These are phyloP conservation scores for Stercorarius parasiticus DNA, from an alignment of 2,113 vertebrate genomes.

Conservation along the genomic window DNA sequence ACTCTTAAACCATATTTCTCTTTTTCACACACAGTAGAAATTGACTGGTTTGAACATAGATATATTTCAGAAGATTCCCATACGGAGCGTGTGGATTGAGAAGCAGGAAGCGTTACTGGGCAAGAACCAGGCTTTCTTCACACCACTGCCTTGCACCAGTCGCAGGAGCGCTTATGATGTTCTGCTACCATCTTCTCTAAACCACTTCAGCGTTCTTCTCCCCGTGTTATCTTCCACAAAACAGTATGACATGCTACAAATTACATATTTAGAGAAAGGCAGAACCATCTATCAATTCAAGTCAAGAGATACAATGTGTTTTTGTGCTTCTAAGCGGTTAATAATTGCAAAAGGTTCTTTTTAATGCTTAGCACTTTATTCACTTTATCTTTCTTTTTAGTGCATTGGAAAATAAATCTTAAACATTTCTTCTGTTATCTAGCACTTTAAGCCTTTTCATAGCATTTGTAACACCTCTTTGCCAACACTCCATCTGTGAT, in stretches of 20 bases:
- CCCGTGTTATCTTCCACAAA: neutral
- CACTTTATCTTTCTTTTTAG: neutral
- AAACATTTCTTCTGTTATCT: neutral
- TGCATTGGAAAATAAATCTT: neutral
- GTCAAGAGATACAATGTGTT: neutral
- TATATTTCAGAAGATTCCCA: neutral
- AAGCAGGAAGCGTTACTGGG: neutral
- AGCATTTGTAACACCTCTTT: neutral
- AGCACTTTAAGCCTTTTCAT: neutral
- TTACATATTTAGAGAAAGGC: neutral
- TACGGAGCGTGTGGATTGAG: neutral
- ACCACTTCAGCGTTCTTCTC: neutral
- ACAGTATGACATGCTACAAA: neutral
- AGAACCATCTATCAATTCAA: neutral
- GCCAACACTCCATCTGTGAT: slow-evolving; percentile 26
- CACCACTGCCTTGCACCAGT: neutral
- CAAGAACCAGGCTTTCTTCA: neutral
- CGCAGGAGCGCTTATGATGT: fast-evolving
- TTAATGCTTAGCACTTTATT: neutral
- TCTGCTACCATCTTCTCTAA: neutral
- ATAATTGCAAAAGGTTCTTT: neutral
- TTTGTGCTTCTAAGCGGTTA: slow-evolving; percentile 4
- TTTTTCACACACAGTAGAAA: neutral
- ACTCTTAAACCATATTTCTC: neutral
- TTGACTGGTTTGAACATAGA: neutral